Percentiles rank a stretch among this genome's conserved stretches.
Evolutionary conservation across 2,888 invertebrate genomes (phyloP).

Genomic region (Laothoe populi): DNA sequence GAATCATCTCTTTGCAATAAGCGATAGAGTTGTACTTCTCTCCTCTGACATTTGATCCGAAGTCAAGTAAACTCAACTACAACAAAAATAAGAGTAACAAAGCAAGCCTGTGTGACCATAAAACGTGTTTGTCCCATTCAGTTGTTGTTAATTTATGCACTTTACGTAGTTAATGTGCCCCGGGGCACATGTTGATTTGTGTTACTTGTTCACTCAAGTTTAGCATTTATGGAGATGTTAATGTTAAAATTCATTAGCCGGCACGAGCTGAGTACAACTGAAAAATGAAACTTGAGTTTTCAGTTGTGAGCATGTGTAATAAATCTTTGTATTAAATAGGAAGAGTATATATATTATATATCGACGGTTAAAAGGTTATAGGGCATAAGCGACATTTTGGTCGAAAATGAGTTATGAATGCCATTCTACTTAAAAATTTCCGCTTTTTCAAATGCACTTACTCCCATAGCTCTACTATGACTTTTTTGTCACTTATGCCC

Average conservation of each 20-base stretch:
- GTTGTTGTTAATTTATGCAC: constrained; percentile 43
- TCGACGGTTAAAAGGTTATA: too few species aligned
- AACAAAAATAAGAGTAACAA: constrained; percentile 4
- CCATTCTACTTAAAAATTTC: too few species aligned
- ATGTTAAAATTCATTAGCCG: constrained; percentile 25
- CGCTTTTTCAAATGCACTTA: too few species aligned
- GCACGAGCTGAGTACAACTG: not conserved
- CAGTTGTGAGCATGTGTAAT: not conserved
- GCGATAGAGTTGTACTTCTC: too few species aligned
- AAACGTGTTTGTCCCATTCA: constrained; percentile 25
- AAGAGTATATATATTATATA: too few species aligned
- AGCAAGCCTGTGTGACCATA: constrained; percentile 24
- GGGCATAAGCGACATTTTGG: too few species aligned
- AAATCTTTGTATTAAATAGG: not conserved
- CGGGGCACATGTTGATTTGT: constrained; percentile 53
- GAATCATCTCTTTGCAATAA: too few species aligned
- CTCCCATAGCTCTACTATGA: too few species aligned
- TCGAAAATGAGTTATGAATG: too few species aligned
- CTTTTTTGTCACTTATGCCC: too few species aligned
- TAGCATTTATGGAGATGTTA: constrained; percentile 28
- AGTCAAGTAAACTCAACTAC: not conserved
- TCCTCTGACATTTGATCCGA: not conserved
- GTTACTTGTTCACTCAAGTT: constrained; percentile 41
- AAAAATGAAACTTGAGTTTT: not conserved
- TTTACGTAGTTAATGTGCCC: constrained; percentile 46